Conservation (phyloP, 2,888 invertebrate species). For the Andrena bucephala region DNA sequence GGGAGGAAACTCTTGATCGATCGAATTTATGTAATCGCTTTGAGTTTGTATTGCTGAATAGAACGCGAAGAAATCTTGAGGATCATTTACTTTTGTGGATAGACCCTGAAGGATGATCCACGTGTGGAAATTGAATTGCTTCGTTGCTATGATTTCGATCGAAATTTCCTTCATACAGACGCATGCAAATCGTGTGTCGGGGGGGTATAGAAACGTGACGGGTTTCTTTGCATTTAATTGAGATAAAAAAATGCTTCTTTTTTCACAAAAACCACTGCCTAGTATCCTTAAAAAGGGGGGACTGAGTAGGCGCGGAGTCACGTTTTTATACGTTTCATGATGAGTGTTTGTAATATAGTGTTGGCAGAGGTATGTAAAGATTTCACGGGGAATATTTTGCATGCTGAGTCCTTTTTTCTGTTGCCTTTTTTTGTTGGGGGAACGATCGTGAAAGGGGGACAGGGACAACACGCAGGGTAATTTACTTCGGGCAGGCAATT, state of each 20-base stretch:
- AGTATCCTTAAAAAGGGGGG: no score
- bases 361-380: slow-evolving; percentile 14
- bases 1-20: no score
- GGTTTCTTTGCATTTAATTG: not conserved
- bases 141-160: slow-evolving; percentile 45
- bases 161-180: not conserved
- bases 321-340: slow-evolving; percentile 21
- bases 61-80: not conserved
- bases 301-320: not conserved
- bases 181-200: slow-evolving; percentile 35
- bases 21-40: no score
- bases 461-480: slow-evolving; percentile 11
- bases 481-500: slow-evolving; percentile 46
- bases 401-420: slow-evolving; percentile 34
- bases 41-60: no score
- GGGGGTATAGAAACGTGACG: slow-evolving; percentile 1
- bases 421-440: not conserved
- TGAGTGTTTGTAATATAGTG: slow-evolving; percentile 2
- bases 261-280: no score
- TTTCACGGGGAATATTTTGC: slow-evolving; percentile 22
- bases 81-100: not conserved
- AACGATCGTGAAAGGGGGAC: slow-evolving; percentile 6
- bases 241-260: not conserved
- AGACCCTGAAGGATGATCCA: not conserved
- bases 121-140: not conserved